Evolutionary conservation across 1,140 invertebrate genomes (phyloP).

Genomic region (Drosophila novamexicana): DNA sequence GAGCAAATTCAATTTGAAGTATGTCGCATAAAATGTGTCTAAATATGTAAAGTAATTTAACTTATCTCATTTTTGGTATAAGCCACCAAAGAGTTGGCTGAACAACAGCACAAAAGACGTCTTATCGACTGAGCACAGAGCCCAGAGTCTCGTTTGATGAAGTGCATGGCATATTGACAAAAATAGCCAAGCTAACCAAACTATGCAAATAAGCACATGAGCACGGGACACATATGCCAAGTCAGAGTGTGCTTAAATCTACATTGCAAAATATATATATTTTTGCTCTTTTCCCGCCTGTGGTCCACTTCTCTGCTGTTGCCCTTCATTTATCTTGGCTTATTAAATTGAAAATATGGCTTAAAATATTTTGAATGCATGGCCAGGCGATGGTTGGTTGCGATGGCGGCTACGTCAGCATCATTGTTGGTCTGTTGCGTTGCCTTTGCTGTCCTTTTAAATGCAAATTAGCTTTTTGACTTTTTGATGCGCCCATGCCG

Average conservation of each 20-base stretch:
- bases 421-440: conserved; percentile 55
- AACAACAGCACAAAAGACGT: conserved; percentile 38
- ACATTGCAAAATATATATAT: conserved; percentile 10
- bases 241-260: conserved; percentile 24
- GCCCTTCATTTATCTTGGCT: conserved; percentile 76
- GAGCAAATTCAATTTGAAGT: conserved; percentile 47
- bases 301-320: conserved; percentile 10
- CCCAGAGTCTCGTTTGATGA: conserved; percentile 64
- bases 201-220: conserved; percentile 75
- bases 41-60: conserved; percentile 78
- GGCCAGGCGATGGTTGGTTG: conserved; percentile 19
- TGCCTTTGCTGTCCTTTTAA: conserved; percentile 70
- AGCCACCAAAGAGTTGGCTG: conserved; percentile 40
- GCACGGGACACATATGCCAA: conserved; percentile 41
- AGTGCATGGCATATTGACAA: conserved; percentile 74
- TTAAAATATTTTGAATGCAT: conserved; percentile 62
- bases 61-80: conserved; percentile 65
- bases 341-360: conserved; percentile 82
- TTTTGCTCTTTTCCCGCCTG: conserved; percentile 1
- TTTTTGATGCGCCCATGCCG: conserved; percentile 68
- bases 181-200: conserved; percentile 62
- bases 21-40: conserved; percentile 31
- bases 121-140: conserved; percentile 60
- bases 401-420: conserved; percentile 28
- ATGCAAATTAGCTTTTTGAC: conserved; percentile 82